phyloP scores from a whole-genome alignment of 2,888 invertebrate species.

The Dendrolimus houi region DNA sequence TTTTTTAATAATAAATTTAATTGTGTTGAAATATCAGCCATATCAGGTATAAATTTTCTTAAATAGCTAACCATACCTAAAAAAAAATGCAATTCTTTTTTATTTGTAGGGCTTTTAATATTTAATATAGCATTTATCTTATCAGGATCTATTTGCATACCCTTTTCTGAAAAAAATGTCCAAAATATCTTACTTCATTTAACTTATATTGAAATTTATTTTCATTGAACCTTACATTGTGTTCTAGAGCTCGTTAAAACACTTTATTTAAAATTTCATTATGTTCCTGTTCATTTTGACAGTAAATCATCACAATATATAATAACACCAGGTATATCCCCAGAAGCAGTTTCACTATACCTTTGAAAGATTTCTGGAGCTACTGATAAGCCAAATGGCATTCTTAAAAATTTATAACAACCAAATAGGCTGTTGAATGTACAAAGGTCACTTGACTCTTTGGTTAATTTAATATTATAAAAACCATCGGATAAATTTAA shows the following conservation, averaged over 20 bases:
- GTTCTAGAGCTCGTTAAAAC: constrained; percentile 10
- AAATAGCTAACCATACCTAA: constrained; percentile 15
- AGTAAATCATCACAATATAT: constrained; percentile 35
- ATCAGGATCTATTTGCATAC: constrained; percentile 12
- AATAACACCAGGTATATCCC: constrained; percentile 26
- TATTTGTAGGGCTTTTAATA: constrained; percentile 13
- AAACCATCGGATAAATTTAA: constrained; percentile 14
- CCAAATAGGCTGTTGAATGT: constrained; percentile 15
- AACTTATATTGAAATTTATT: constrained; percentile 20
- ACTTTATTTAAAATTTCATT: constrained; percentile 9
- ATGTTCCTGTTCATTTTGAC: constrained; percentile 11
- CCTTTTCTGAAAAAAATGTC: constrained; percentile 16
- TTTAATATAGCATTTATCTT: constrained; percentile 11
- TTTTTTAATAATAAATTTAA: constrained; percentile 6
- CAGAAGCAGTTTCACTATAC: constrained; percentile 25
- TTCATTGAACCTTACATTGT: constrained; percentile 18
- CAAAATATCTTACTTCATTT: constrained; percentile 17
- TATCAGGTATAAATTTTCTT: constrained; percentile 12
- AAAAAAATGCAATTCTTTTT: constrained; percentile 14
- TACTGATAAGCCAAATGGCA: constrained; percentile 30
- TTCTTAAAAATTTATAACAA: constrained; percentile 21
- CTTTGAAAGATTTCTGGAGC: constrained; percentile 33
- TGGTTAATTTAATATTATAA: constrained; percentile 13
- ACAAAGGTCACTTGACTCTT: constrained; percentile 11
- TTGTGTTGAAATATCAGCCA: constrained; percentile 7